Base-by-base conservation (phyloP, 2,113 vertebrate genomes). In the Carassius auratus region DNA sequence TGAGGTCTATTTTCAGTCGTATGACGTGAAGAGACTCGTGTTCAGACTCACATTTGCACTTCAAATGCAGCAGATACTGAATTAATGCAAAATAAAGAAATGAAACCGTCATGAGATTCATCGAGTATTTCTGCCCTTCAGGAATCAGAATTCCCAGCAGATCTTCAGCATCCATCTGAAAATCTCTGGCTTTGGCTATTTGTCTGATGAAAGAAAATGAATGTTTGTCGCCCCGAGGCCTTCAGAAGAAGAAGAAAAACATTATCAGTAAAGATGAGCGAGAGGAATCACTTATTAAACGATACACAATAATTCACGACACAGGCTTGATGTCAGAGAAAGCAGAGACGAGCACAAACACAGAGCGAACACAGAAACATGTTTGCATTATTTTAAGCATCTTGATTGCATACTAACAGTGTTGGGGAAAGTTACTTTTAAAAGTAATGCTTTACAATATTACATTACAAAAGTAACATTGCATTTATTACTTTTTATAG, bases 141-240 rank as follows among this genome's bases (percentile, higher is more conserved):
- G 38, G 73, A 48, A 8, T 23, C 42, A 50, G 12, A 23, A 75
- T 7, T 75, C 73, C 73, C 71, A 74, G 71, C 71, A 74, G 71
- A 7, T n/a, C 42, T 42, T 48, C 71, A 4, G 21, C 62, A 48
- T 23, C 21, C 42, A 8, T 45, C 23, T 8, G 21, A 23, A 77
- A 64, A 83, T 87, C 89, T 86, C 86, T 30, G 30, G 30, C 30
- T 66, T 85, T 85, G 85, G 75, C 84, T 87, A 77, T 87, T 87
- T 23, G 12, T 89, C 90, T 90, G 90, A 90, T 92, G 89, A 87
- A 92, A 93, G 92, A 86, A 88, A 83, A 90, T 86, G 5, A 76
- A 85, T 90, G 76, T 83, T 62, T 87, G 87, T 83, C 55, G 57
- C 87, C 91, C 86, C 55, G 62, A 85, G 88, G 91, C 86, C 84